Evolutionary conservation across 2,888 invertebrate genomes (phyloP).

Genomic region (Galerucella calmariensis): DNA sequence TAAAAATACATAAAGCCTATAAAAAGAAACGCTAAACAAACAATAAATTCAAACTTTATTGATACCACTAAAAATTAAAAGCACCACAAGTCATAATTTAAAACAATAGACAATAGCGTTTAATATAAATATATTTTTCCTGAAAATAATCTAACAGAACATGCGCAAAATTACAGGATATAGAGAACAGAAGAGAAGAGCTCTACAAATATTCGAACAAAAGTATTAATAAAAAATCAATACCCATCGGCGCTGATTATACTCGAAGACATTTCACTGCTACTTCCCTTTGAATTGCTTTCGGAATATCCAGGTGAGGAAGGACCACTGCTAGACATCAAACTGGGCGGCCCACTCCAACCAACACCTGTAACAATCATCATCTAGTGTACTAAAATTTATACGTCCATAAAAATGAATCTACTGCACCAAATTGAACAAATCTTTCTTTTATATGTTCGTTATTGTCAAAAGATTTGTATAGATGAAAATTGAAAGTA

Average conservation of each 20-base stretch:
- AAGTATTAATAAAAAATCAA: slow-evolving; percentile 46
- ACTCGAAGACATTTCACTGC: slow-evolving; percentile 72
- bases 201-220: too few relatives aligned
- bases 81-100: neutral
- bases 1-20: slow-evolving; percentile 2
- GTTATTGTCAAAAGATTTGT: too few relatives aligned
- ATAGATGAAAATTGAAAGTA: too few relatives aligned
- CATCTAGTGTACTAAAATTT: neutral
- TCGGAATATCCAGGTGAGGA: slow-evolving; percentile 80
- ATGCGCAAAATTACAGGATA: slow-evolving; percentile 35
- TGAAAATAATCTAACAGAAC: slow-evolving; percentile 23
- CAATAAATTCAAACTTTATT: slow-evolving; percentile 15
- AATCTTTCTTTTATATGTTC: too few relatives aligned
- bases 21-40: slow-evolving; percentile 19
- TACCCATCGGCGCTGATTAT: slow-evolving; percentile 74
- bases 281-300: slow-evolving; percentile 71
- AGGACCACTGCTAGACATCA: slow-evolving; percentile 82
- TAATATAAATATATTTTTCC: neutral
- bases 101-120: neutral
- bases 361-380: slow-evolving; percentile 65
- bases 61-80: slow-evolving; percentile 1
- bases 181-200: too few relatives aligned
- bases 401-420: neutral
- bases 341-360: slow-evolving; percentile 89
- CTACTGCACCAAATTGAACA: too few relatives aligned